Evolutionary conservation across 2,797 vertebrate genomes (phyloP).

Genomic region (Lerista edwardsae): DNA sequence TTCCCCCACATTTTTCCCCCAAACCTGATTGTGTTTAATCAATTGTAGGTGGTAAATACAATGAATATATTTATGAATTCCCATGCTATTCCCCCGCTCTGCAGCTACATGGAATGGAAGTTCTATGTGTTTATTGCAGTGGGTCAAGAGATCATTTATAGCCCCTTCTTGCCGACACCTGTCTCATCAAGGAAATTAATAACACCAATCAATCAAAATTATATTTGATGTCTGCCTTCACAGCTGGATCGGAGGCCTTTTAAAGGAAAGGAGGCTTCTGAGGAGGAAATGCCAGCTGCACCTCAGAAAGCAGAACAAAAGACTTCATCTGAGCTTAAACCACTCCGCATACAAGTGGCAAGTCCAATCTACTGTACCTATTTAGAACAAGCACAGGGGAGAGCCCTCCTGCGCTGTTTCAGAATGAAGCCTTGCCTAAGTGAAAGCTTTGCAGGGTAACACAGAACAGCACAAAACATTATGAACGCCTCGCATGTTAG

Average conservation of each 20-base stretch:
- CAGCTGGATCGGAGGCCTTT: conserved; percentile 60
- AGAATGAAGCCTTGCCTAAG: background rate
- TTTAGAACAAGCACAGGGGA: background rate
- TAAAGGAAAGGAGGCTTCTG: background rate
- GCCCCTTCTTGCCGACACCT: conserved; percentile 62
- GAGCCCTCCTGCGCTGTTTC: background rate
- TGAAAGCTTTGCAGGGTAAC: too few relatives aligned
- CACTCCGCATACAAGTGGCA: too few relatives aligned
- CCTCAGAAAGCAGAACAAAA: background rate
- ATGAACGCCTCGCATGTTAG: background rate
- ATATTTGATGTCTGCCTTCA: conserved; percentile 66
- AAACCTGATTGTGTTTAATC: conserved; percentile 56
- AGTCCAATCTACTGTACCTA: too few relatives aligned
- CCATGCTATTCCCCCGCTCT: background rate
- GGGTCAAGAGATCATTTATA: conserved; percentile 62
- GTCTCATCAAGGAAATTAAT: conserved; percentile 63
- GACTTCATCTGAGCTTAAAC: background rate
- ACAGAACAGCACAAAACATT: too few relatives aligned
- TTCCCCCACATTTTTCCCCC: background rate
- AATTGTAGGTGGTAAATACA: conserved; percentile 54
- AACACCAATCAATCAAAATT: conserved; percentile 64
- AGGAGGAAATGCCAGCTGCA: background rate
- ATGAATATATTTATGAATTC: conserved; percentile 68
- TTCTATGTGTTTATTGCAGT: conserved; percentile 64
- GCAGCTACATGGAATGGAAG: conserved; percentile 37